Evolutionary conservation across 2,113 vertebrate species (phyloP).

Genomic region (Collichthys lucidus): DNA sequence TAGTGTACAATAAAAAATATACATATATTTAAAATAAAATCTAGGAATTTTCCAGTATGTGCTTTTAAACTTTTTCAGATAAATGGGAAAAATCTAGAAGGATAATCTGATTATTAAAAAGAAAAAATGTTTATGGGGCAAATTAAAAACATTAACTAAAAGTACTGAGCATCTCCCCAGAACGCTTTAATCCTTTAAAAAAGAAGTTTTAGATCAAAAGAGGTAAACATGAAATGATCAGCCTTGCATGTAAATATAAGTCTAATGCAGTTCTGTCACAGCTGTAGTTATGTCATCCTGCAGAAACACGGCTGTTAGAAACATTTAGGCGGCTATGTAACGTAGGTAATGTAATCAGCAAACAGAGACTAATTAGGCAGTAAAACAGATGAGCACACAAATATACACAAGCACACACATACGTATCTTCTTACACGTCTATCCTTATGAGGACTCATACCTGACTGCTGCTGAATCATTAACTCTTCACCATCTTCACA

Average conservation of each 20-base stretch:
- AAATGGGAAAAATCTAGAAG: background rate
- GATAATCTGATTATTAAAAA: background rate
- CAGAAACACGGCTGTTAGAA: constrained; percentile 16
- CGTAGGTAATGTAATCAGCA: constrained; percentile 60
- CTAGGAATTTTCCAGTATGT: background rate
- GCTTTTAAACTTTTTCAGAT: background rate
- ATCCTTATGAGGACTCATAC: background rate
- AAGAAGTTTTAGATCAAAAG: background rate
- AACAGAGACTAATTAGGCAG: constrained; percentile 70
- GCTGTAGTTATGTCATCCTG: constrained; percentile 20
- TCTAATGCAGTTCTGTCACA: constrained; percentile 8
- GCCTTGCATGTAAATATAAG: background rate
- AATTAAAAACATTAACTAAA: no score
- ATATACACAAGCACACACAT: background rate
- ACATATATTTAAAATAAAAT: background rate
- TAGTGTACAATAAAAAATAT: no score
- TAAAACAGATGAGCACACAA: constrained; percentile 52
- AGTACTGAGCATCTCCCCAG: no score
- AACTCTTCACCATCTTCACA: no score
- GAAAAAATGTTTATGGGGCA: no score
- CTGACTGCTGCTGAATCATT: background rate
- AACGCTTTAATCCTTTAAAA: no score
- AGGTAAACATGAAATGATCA: background rate
- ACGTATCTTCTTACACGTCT: background rate
- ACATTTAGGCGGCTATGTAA: constrained; percentile 27